phyloP scores from a whole-genome alignment of 1,140 invertebrate genomes.

The Drosophila nannoptera region DNA sequence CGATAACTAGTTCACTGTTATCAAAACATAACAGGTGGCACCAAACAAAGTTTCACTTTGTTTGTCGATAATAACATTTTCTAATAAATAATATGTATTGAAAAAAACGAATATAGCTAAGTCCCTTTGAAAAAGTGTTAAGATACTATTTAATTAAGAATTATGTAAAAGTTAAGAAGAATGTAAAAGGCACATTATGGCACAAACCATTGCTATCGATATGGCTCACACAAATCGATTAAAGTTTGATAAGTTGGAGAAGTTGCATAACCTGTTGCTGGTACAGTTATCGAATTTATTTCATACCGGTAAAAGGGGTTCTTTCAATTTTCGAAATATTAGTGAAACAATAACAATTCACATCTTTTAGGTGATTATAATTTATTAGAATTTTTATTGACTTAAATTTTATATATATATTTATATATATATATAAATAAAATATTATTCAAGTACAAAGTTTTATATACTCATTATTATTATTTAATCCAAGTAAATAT shows the following conservation, averaged over 20 bases:
- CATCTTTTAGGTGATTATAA: slow-evolving; percentile 72
- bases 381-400: slow-evolving; percentile 78
- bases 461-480: slow-evolving; percentile 78
- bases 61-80: too few species aligned
- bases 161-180: too few species aligned
- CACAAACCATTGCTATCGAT: background rate
- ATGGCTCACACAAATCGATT: background rate
- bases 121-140: too few species aligned
- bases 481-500: slow-evolving; percentile 77
- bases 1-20: slow-evolving; percentile 10
- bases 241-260: background rate
- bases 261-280: background rate
- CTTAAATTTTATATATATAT: slow-evolving; percentile 69
- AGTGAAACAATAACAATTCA: slow-evolving; percentile 7
- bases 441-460: slow-evolving; percentile 79
- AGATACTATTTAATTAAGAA: too few species aligned
- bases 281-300: background rate
- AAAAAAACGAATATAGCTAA: background rate
- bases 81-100: background rate
- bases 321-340: background rate
- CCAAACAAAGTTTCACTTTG: background rate
- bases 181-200: too few species aligned
- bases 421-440: slow-evolving; percentile 77
- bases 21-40: background rate
- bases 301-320: too few species aligned